Evolutionary conservation across 2,888 invertebrate genomes (phyloP).

Genomic region (Phaedon cochleariae): DNA sequence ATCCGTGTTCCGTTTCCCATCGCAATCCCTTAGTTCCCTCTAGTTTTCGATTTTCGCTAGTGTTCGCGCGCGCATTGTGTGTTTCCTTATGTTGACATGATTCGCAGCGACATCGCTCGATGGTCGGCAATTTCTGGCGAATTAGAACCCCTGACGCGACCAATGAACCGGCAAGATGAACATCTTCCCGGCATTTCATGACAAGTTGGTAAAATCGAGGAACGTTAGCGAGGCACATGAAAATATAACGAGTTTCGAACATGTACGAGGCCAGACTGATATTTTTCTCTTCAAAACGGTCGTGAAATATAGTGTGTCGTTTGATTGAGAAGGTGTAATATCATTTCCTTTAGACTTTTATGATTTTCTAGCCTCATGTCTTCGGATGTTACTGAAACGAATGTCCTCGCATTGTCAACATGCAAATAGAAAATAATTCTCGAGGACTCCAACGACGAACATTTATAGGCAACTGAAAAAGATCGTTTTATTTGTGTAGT

Average conservation of each 20-base stretch:
- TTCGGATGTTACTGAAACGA: too few species aligned
- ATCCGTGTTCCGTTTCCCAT: background rate
- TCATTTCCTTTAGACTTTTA: too few species aligned
- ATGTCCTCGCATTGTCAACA: too few species aligned
- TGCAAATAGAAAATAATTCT: too few species aligned
- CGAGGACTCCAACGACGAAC: too few species aligned
- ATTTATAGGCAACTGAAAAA: too few species aligned
- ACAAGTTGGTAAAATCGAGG: conserved; percentile 17
- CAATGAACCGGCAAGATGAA: conserved; percentile 47
- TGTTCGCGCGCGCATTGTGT: conserved; percentile 37
- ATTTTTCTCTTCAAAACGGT: too few species aligned
- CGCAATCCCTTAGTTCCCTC: background rate
- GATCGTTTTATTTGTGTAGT: too few species aligned
- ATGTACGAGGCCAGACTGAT: background rate
- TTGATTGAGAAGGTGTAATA: too few species aligned
- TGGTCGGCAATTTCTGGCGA: conserved; percentile 50
- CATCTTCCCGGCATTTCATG: conserved; percentile 39
- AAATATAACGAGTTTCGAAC: background rate
- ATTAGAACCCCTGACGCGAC: conserved; percentile 46
- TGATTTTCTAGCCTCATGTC: too few species aligned
- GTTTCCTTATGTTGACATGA: conserved; percentile 40
- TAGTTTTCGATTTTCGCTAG: conserved; percentile 33
- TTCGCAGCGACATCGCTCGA: conserved; percentile 47
- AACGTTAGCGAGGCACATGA: background rate
- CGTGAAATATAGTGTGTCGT: too few species aligned